These are phyloP conservation scores for Mythimna pallens DNA, from an alignment of 2,888 invertebrate genomes.

Conservation along the genomic window DNA sequence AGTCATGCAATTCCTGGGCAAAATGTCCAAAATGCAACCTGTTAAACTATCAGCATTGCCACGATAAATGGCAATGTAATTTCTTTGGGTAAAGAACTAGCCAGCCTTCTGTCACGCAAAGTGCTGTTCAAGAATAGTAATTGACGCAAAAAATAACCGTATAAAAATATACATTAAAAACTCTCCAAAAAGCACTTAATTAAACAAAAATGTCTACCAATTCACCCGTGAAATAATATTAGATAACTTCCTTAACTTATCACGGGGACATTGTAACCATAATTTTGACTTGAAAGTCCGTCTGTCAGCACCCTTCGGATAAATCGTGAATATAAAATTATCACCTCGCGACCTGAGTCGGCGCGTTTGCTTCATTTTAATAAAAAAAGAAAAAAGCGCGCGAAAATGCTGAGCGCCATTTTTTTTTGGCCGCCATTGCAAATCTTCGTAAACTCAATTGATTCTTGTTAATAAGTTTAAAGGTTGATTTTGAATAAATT, in stretches of 20 bases:
- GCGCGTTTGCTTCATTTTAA: slow-evolving; percentile 87
- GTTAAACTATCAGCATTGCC: no score
- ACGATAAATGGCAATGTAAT: no score
- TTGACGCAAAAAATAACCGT: not conserved
- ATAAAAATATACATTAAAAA: not conserved
- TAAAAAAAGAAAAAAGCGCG: slow-evolving; percentile 80
- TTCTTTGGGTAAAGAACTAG: no score
- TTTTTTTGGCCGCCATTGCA: slow-evolving; percentile 69
- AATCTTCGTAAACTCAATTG: slow-evolving; percentile 74
- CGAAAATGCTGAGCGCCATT: slow-evolving; percentile 69
- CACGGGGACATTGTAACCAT: slow-evolving; percentile 62
- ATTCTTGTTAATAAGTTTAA: slow-evolving; percentile 68
- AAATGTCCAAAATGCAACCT: no score
- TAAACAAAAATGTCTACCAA: slow-evolving; percentile 41
- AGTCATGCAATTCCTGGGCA: no score
- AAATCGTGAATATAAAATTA: slow-evolving; percentile 86
- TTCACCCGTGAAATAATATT: slow-evolving; percentile 57
- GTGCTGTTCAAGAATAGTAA: no score
- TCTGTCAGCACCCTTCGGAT: slow-evolving; percentile 68
- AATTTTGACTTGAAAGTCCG: slow-evolving; percentile 62
- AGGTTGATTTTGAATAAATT: slow-evolving; percentile 56
- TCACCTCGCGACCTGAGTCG: slow-evolving; percentile 81
- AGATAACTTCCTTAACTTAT: slow-evolving; percentile 55
- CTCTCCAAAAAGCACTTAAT: slow-evolving; percentile 34
- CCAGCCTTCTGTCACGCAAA: no score